Base-by-base conservation (phyloP, 2,113 vertebrate genomes). In the Serilophus lunatus region DNA sequence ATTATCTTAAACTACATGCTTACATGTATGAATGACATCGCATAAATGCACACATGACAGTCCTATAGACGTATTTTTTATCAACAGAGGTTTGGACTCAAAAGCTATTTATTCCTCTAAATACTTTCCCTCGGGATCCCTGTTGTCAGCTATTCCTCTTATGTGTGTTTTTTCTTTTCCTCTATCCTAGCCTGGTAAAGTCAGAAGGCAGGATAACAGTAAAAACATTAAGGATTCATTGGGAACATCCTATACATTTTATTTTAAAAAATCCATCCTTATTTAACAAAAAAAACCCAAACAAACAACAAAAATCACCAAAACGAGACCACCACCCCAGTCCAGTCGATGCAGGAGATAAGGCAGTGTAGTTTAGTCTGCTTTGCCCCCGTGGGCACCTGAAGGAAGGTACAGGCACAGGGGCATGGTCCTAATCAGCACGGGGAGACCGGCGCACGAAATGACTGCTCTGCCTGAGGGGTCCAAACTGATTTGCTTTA, bases 401-500 rank as follows among this genome's bases (percentile, higher is more conserved):
- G 54, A 42, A 82, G 79, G 17, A 28, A 54, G 36, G 54, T 17
- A 4, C 1, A 10, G 53, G 79, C 53, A 66, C 35, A 26, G 42
- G 47, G 82, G 66, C 12, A 1, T 0, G 31, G 24, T 8, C 16
- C 61, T 69, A 7, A 20, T 13, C 54, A 45, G 64, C 47, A 2
- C 2, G 6, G 82, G 1, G 0, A 79, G 50, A 16, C 36, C 7
- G 5, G 56, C 4, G 0, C 4, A 4, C 7, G 3, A 35, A 26
- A 12, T 2, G 15, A 8, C 29, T 36, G 81, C 66, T 56, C 66
- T 65, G 66, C 93, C 71, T 7, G 5, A 60, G 80, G 83, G 51
- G 42, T 17, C 31, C 47, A 10, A 19, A 17, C 14, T 16, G 44
- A 42, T 33, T 86, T 50, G 70, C 61, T 29, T 42, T 69, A 28